These are phyloP conservation scores for Frankliniella intonsa DNA, from an alignment of 2,888 invertebrate species.

Conservation along the genomic window DNA sequence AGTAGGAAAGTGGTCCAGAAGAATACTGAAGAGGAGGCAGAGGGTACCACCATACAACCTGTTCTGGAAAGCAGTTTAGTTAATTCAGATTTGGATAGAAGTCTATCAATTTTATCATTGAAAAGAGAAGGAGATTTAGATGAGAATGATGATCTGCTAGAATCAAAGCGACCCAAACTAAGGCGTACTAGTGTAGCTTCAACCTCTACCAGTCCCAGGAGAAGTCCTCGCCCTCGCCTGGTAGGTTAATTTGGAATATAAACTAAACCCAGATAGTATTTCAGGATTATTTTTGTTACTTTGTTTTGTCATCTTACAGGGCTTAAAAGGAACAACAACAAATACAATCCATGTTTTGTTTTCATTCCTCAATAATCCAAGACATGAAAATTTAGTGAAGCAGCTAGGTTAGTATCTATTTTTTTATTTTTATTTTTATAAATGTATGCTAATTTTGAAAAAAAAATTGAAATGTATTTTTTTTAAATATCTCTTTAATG, in stretches of 20 bases:
- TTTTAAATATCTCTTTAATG: not conserved
- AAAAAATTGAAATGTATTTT: not conserved
- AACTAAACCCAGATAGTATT: not conserved
- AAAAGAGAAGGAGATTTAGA: not conserved
- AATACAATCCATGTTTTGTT: not conserved
- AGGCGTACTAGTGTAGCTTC: not conserved
- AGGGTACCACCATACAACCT: no score
- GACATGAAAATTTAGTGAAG: not conserved
- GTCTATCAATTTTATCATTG: not conserved
- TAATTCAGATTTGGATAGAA: not conserved
- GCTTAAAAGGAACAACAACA: not conserved
- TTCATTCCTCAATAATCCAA: not conserved
- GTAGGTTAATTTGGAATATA: no score
- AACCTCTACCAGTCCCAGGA: not conserved
- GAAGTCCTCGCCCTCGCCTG: not conserved
- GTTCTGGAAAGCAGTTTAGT: no score
- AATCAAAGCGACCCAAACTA: not conserved
- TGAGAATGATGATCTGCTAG: not conserved
- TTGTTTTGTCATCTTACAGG: not conserved
- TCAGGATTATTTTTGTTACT: not conserved
- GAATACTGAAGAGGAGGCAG: no score
- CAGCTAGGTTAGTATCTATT: not conserved
- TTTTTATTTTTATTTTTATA: no score
- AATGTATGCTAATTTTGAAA: not conserved
- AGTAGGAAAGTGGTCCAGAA: no score